Percentiles rank a stretch among this genome's conserved stretches.
These are phyloP conservation scores for Hippocampus guttulatus DNA, from an alignment of 2,113 vertebrate species.

Conservation along the genomic window DNA sequence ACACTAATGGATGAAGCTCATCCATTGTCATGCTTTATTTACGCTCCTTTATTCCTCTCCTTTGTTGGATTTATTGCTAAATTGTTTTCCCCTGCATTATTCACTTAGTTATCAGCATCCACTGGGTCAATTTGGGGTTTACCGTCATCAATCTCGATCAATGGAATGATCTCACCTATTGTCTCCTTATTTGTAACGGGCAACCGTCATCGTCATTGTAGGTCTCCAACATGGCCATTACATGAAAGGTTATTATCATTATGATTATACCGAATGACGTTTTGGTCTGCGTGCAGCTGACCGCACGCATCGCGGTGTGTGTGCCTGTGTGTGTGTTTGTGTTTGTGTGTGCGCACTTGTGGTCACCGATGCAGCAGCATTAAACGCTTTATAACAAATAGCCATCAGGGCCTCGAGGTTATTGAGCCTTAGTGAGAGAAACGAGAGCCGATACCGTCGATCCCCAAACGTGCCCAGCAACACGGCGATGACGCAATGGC, in stretches of 20 bases:
- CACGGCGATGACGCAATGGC: constrained; percentile 34
- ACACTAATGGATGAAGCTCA: not conserved
- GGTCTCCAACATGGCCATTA: not conserved
- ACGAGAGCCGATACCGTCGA: constrained; percentile 18
- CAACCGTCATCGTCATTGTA: not conserved
- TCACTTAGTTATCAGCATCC: not conserved
- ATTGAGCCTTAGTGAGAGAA: constrained; percentile 7
- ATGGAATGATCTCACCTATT: not conserved
- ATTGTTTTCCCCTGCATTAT: not conserved
- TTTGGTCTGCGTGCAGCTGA: not conserved
- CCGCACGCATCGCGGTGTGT: constrained; percentile 8
- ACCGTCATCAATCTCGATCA: not conserved
- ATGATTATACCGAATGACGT: not conserved
- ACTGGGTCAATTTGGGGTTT: not conserved
- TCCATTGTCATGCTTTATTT: not conserved
- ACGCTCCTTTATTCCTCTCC: not conserved
- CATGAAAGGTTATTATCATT: not conserved
- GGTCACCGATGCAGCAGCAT: not conserved
- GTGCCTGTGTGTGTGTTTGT: constrained; percentile 19
- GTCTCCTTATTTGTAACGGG: not conserved
- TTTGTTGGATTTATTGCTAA: not conserved
- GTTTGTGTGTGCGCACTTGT: constrained; percentile 23
- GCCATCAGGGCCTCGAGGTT: constrained; percentile 12
- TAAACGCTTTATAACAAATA: constrained; percentile 26
- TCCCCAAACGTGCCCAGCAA: constrained; percentile 47